A percentile compares a stretch with the other conserved stretches of the same genome.
Evolutionary conservation across 2,888 invertebrate species (phyloP).

Genomic region (Hipparchia sbordonii): DNA sequence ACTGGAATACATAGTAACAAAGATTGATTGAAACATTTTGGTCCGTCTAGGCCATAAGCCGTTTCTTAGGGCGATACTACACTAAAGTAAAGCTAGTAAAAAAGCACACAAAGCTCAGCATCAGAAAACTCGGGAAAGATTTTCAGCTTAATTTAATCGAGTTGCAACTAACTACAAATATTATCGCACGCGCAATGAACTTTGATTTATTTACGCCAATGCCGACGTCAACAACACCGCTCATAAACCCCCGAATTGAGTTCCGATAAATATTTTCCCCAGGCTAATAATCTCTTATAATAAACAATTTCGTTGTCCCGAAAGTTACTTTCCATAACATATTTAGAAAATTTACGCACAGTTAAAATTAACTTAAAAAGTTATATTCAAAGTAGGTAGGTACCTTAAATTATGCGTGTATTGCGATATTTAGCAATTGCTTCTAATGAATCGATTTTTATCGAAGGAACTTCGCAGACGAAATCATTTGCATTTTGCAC

Average conservation of each 20-base stretch:
- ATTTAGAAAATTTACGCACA: too few relatives aligned
- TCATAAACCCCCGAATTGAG: conserved; percentile 22
- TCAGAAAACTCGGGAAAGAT: too few relatives aligned
- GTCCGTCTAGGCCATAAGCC: conserved; percentile 18
- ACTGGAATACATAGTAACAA: conserved; percentile 20
- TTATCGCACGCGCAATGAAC: not conserved
- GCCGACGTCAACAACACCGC: conserved; percentile 25
- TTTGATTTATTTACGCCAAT: conserved; percentile 3
- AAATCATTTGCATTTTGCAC: too few relatives aligned
- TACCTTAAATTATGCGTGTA: not conserved
- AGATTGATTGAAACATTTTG: conserved; percentile 20
- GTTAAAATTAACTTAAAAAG: too few relatives aligned
- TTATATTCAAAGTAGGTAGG: too few relatives aligned
- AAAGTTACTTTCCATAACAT: too few relatives aligned
- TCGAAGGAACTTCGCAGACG: too few relatives aligned
- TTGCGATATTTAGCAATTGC: not conserved
- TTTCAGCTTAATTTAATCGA: too few relatives aligned
- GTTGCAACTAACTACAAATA: not conserved
- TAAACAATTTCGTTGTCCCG: too few relatives aligned
- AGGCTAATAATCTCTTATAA: not conserved
- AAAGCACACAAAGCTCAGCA: not conserved
- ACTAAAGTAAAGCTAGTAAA: conserved; percentile 3
- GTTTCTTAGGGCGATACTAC: conserved; percentile 1
- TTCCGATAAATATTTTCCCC: conserved; percentile 23
- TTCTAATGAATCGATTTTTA: not conserved